Evolutionary conservation across 1,140 invertebrate species (phyloP).

Genomic region (Patella vulgata): DNA sequence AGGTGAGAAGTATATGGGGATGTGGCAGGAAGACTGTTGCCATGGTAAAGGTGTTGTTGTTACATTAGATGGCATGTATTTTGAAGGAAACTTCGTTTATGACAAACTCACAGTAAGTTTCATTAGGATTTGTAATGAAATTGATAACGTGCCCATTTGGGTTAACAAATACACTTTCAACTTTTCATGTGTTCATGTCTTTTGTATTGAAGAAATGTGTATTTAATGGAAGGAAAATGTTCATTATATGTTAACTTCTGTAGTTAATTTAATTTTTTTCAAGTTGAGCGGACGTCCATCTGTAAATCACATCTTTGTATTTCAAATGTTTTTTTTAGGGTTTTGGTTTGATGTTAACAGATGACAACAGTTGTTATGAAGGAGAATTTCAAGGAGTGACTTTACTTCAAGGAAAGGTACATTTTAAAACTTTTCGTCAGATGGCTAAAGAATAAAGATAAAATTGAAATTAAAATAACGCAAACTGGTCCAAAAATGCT

Average conservation of each 20-base stretch:
- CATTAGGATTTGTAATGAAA: too few species aligned
- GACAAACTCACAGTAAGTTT: constrained; percentile 78
- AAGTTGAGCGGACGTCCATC: too few species aligned
- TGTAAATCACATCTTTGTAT: too few species aligned
- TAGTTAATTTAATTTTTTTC: too few species aligned
- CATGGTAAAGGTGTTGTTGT: constrained; percentile 85
- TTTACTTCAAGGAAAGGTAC: constrained; percentile 77
- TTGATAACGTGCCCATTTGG: too few species aligned
- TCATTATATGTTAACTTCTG: too few species aligned
- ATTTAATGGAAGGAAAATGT: not conserved
- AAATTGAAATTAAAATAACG: too few species aligned
- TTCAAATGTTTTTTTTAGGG: constrained; percentile 72
- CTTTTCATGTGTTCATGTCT: too few species aligned
- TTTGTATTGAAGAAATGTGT: constrained; percentile 5
- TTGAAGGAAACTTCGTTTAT: constrained; percentile 84
- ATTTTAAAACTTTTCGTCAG: too few species aligned
- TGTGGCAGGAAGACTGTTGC: constrained; percentile 84
- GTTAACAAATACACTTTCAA: too few species aligned
- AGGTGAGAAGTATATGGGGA: constrained; percentile 90
- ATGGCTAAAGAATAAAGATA: too few species aligned
- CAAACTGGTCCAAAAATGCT: too few species aligned
- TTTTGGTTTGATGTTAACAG: constrained; percentile 85
- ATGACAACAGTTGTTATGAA: constrained; percentile 89
- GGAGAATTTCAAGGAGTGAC: constrained; percentile 84
- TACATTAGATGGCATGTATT: constrained; percentile 89